Evolutionary conservation across 2,888 invertebrate species (phyloP).

Genomic region (Hydrotaea diabolus): DNA sequence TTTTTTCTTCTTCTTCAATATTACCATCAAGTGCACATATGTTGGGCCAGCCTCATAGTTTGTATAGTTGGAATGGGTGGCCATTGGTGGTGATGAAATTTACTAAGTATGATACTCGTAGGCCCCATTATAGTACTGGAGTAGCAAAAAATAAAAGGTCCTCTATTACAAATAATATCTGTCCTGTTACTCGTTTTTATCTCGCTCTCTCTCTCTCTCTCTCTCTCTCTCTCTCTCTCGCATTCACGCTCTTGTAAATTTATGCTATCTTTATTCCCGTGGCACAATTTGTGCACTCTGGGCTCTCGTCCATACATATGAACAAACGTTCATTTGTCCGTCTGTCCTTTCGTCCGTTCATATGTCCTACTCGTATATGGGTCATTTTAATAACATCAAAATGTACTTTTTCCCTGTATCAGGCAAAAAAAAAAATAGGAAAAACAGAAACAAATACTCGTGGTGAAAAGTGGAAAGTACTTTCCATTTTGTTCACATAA

Average conservation of each 20-base stretch:
- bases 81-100: not conserved
- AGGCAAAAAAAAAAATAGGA: not conserved
- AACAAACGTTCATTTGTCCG: no score
- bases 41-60: not conserved
- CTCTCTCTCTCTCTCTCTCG: not conserved
- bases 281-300: conserved; percentile 22
- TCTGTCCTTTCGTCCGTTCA: not conserved
- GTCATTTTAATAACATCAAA: conserved; percentile 36
- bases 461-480: conserved; percentile 7
- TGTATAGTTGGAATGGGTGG: not conserved
- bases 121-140: not conserved
- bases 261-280: not conserved
- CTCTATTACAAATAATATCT: conserved; percentile 4
- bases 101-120: no score
- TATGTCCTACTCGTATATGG: no score
- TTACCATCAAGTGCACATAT: not conserved
- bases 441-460: conserved; percentile 12
- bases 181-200: not conserved
- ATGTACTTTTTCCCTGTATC: not conserved
- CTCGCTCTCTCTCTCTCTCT: not conserved
- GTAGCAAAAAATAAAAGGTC: not conserved
- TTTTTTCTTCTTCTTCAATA: not conserved
- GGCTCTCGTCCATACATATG: no score
- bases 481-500: conserved; percentile 25
- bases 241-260: no score